Percentiles rank a stretch among this genome's conserved stretches.
These are phyloP conservation scores for Schizotus pectinicornis DNA, from an alignment of 2,888 invertebrate genomes.

Conservation along the genomic window DNA sequence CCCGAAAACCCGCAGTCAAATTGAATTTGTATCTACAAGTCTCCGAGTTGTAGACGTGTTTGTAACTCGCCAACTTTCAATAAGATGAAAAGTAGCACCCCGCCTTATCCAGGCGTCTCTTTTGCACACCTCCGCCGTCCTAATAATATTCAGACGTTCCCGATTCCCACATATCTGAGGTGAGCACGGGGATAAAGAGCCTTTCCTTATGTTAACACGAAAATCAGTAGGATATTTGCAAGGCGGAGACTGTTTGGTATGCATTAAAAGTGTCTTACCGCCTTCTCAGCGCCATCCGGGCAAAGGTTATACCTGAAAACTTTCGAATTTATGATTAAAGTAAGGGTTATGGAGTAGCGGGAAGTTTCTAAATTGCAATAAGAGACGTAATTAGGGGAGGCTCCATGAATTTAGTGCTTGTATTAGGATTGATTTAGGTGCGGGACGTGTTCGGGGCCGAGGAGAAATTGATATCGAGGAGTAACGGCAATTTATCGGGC, in stretches of 20 bases:
- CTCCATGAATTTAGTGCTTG: neutral
- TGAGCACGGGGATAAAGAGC: conserved; percentile 22
- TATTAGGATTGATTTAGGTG: too few relatives aligned
- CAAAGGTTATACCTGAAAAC: conserved; percentile 35
- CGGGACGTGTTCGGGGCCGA: too few relatives aligned
- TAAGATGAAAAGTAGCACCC: conserved; percentile 10
- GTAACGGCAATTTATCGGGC: too few relatives aligned
- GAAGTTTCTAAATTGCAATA: conserved; percentile 35
- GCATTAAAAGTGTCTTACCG: conserved; percentile 42
- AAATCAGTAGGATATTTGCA: conserved; percentile 28
- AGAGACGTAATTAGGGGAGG: conserved; percentile 30
- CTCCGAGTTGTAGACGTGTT: conserved; percentile 16
- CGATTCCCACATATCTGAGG: conserved; percentile 21
- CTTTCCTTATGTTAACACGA: conserved; percentile 28
- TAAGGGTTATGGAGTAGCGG: conserved; percentile 17
- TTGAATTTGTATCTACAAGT: conserved; percentile 23
- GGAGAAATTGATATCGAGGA: too few relatives aligned
- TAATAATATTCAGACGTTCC: conserved; percentile 21
- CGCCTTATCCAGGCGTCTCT: neutral
- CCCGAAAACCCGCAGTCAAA: conserved; percentile 17
- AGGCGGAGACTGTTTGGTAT: conserved; percentile 37
- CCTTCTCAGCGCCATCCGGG: conserved; percentile 24
- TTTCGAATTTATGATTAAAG: conserved; percentile 38
- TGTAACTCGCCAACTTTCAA: conserved; percentile 13
- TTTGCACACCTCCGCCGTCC: conserved; percentile 14